These are phyloP conservation scores for Eustalomyia histrio DNA, from an alignment of 2,888 invertebrate species.

Conservation along the genomic window DNA sequence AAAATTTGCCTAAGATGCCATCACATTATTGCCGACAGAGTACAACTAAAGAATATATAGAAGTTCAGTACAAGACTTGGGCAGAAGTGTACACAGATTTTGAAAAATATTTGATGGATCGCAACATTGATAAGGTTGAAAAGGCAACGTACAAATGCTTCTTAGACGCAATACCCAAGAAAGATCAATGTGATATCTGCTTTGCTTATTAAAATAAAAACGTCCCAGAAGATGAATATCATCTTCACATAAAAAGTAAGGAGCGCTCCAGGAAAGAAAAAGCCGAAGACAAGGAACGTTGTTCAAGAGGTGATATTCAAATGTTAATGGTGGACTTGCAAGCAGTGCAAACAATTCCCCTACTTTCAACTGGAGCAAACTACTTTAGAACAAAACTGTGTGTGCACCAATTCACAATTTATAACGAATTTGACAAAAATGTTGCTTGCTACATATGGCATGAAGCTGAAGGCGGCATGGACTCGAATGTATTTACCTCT, in stretches of 20 bases:
- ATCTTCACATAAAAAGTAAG: constrained; percentile 57
- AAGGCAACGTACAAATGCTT: constrained; percentile 53
- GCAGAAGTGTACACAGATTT: constrained; percentile 50
- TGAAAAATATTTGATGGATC: constrained; percentile 46
- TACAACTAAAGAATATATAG: constrained; percentile 58
- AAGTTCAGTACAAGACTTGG: constrained; percentile 50
- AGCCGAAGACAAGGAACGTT: constrained; percentile 60
- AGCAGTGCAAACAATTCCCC: constrained; percentile 56
- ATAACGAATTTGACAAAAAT: no score
- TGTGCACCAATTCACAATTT: constrained; percentile 54
- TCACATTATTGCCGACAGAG: constrained; percentile 47
- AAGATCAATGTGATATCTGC: no score
- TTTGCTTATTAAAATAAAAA: constrained; percentile 50
- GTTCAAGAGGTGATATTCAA: constrained; percentile 57
- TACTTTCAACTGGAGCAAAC: constrained; percentile 49
- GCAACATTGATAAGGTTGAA: constrained; percentile 44
- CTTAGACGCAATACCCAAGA: constrained; percentile 51
- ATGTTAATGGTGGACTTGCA: constrained; percentile 55
- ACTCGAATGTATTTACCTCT: constrained; percentile 56
- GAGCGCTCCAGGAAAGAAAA: constrained; percentile 60
- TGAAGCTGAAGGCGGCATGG: constrained; percentile 56
- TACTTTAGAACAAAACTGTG: constrained; percentile 53
- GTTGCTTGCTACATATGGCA: constrained; percentile 57
- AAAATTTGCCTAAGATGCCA: constrained; percentile 35
- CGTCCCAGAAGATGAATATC: constrained; percentile 51